Percentiles rank a stretch among this genome's conserved stretches.
Evolutionary conservation across 2,113 vertebrate species (phyloP).

Genomic region (Anthoscopus minutus): DNA sequence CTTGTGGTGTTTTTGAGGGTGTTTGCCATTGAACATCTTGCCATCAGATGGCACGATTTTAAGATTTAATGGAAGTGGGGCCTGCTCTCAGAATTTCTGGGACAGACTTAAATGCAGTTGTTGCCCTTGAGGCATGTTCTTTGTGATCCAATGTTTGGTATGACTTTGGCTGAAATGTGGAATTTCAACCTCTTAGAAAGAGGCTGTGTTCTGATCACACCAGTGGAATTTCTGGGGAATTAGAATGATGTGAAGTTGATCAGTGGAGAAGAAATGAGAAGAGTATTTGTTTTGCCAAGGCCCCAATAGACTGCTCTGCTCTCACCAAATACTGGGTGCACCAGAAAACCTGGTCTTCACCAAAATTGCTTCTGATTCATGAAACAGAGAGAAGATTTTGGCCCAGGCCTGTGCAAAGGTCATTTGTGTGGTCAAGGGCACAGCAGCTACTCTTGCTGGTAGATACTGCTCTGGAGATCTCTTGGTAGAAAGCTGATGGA

Average conservation of each 20-base stretch:
- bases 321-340: background rate
- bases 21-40: background rate
- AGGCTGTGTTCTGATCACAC: background rate
- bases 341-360: background rate
- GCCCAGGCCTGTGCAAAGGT: background rate
- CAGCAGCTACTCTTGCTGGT: background rate
- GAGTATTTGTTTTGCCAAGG: background rate
- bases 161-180: background rate
- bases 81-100: background rate
- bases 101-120: background rate
- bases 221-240: background rate
- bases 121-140: background rate
- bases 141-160: conserved; percentile 17
- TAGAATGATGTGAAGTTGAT: background rate
- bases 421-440: background rate
- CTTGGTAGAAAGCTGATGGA: background rate
- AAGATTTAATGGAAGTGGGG: background rate
- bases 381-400: background rate
- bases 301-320: background rate
- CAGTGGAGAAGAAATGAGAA: background rate
- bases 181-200: background rate
- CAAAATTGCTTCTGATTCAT: background rate
- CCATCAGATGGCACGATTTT: background rate
- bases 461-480: background rate
- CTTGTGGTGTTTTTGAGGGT: background rate